Evolutionary conservation across 2,113 vertebrate species (phyloP).

Genomic region (Psittacula cyanocephala): DNA sequence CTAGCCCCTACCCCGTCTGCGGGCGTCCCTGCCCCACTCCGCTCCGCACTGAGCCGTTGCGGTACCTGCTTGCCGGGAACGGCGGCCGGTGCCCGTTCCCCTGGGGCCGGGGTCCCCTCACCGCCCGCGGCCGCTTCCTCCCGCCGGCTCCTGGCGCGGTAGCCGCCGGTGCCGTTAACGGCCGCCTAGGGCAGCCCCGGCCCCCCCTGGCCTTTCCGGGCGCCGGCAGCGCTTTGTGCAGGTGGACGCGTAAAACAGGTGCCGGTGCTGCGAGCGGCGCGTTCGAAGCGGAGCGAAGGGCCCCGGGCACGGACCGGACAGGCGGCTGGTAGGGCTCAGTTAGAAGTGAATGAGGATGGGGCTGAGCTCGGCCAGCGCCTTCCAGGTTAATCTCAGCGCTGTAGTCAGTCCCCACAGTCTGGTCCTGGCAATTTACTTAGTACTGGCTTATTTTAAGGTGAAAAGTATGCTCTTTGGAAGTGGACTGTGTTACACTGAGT

Average conservation of each 20-base stretch:
- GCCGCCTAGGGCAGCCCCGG: background rate
- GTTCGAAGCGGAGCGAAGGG: background rate
- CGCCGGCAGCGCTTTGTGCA: background rate
- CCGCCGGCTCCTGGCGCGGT: background rate
- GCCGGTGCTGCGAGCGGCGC: background rate
- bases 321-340: background rate
- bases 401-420: fast-evolving
- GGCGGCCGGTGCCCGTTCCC: background rate
- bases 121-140: background rate
- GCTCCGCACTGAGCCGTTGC: background rate
- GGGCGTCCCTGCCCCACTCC: no score
- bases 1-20: background rate
- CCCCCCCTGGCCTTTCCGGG: background rate
- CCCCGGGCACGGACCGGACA: background rate
- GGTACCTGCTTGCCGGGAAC: background rate
- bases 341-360: background rate
- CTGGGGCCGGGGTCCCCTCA: background rate
- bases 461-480: background rate
- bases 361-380: background rate
- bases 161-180: background rate
- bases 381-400: background rate
- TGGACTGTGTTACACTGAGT: background rate
- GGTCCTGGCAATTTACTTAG: background rate
- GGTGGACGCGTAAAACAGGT: background rate
- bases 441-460: background rate